Base-by-base conservation (phyloP, 2,888 invertebrate genomes). In the Drosophila tripunctata region DNA sequence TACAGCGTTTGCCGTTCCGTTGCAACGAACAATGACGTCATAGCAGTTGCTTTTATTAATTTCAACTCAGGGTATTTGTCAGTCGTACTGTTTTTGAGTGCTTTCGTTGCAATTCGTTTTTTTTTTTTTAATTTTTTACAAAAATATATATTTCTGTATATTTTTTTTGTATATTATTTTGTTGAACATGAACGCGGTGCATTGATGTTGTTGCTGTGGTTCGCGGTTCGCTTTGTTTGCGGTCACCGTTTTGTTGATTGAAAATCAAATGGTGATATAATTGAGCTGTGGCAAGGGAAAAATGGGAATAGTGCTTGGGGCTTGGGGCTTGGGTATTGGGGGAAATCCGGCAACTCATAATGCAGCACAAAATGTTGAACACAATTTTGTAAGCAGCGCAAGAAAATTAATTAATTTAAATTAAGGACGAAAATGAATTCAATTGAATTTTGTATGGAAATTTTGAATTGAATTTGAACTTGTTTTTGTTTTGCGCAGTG, bases 211-310 rank as follows among this genome's bases (percentile, higher is more conserved):
- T 64, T 43, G 58, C 31, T 27, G 14, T 38, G 58, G 54, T 44
- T 55, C 36, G 50, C 15, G 55, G 47, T 43, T 38, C 21, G 67
- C 67, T 71, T 72, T 72, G 73, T 71, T 66, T 71, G 70, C 54
- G 72, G 66, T 56, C 60, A 62, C 30, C 48, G 66, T 43, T 72
- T 64, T 71, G 73, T 73, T 69, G 75, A 69, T 66, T 67, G 73
- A 44, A 75, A 75, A 75, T 74, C 73, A 74, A 74, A 74, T 74
- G 70, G 75, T 67, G 73, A 70, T 47, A 75, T 74, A 74, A 74
- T 75, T 74, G 70, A 62, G 67, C 70, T 12, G n/a, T 19, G 52
- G 31, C 8, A 14, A 1, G 10, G 8, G 21, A n/a, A n/a, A n/a
- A n/a, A n/a, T n/a, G n/a, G n/a, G n/a, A n/a, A n/a, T n/a, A n/a